These are phyloP conservation scores for Acropternis orthonyx DNA, from an alignment of 2,797 vertebrate genomes.

Conservation along the genomic window DNA sequence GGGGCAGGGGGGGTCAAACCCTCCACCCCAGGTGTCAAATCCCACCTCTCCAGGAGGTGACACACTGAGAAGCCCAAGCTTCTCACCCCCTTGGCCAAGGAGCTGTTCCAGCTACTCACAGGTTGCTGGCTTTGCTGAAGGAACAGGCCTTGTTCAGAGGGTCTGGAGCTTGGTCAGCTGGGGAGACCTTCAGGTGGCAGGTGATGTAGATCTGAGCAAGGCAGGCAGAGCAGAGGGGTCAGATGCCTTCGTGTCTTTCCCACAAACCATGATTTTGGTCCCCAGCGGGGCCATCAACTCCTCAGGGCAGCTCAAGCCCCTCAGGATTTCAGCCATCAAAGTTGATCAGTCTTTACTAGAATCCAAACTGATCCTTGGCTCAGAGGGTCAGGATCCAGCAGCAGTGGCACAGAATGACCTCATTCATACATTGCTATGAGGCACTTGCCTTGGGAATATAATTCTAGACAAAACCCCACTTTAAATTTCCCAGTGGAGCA, in stretches of 20 bases:
- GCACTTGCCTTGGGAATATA: background rate
- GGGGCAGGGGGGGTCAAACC: background rate
- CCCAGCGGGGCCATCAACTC: background rate
- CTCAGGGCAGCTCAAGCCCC: background rate
- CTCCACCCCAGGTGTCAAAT: background rate
- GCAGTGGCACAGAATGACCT: background rate
- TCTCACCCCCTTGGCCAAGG: background rate
- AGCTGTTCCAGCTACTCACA: background rate
- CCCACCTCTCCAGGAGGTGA: background rate
- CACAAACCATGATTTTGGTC: background rate
- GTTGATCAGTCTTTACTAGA: background rate
- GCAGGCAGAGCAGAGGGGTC: background rate
- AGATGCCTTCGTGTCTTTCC: background rate
- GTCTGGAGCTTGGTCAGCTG: background rate
- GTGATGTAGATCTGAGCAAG: constrained; percentile 38
- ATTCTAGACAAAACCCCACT: background rate
- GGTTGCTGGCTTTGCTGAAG: constrained; percentile 13
- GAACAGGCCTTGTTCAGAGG: constrained; percentile 56
- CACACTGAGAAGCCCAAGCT: background rate
- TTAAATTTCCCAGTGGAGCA: background rate
- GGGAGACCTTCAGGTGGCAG: constrained; percentile 40
- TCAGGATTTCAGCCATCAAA: background rate
- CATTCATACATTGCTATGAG: background rate
- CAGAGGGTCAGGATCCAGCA: background rate
- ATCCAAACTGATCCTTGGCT: background rate